These are phyloP conservation scores for Aleadryas rufinucha DNA, from an alignment of 2,113 vertebrate genomes.

Conservation along the genomic window DNA sequence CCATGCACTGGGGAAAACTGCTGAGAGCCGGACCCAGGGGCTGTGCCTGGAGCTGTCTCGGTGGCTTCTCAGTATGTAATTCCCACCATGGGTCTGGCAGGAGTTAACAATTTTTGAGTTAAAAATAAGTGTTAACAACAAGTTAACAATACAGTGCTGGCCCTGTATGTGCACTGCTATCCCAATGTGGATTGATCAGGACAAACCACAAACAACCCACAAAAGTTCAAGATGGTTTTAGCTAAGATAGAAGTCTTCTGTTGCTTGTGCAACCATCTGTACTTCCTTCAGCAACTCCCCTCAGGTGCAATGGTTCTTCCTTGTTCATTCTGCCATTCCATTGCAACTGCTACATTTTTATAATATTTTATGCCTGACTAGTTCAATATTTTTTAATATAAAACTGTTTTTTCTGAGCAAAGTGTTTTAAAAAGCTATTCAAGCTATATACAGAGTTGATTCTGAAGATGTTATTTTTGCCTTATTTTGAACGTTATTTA, in stretches of 20 bases:
- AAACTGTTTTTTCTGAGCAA: not conserved
- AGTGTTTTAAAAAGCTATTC: not conserved
- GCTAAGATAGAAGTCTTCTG: not conserved
- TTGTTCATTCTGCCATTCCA: not conserved
- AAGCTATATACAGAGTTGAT: not conserved
- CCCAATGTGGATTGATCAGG: not conserved
- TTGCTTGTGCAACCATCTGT: not conserved
- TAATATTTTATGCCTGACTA: not conserved
- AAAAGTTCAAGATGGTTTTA: not conserved
- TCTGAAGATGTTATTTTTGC: not conserved
- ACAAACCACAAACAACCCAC: not conserved
- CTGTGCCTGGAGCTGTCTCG: not conserved
- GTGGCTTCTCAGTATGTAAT: not conserved
- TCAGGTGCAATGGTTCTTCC: not conserved
- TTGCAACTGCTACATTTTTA: not conserved
- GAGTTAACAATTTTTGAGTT: not conserved
- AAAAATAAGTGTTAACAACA: not conserved
- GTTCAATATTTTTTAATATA: not conserved
- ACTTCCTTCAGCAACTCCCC: not conserved
- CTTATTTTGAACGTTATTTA: not conserved
- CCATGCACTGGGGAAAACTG: too few relatives aligned
- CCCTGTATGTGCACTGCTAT: not conserved
- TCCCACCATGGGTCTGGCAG: not conserved
- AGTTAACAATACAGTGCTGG: not conserved
- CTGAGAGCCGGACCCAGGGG: not conserved